Evolutionary conservation across 2,113 vertebrate genomes (phyloP).

Genomic region (Murina feae): DNA sequence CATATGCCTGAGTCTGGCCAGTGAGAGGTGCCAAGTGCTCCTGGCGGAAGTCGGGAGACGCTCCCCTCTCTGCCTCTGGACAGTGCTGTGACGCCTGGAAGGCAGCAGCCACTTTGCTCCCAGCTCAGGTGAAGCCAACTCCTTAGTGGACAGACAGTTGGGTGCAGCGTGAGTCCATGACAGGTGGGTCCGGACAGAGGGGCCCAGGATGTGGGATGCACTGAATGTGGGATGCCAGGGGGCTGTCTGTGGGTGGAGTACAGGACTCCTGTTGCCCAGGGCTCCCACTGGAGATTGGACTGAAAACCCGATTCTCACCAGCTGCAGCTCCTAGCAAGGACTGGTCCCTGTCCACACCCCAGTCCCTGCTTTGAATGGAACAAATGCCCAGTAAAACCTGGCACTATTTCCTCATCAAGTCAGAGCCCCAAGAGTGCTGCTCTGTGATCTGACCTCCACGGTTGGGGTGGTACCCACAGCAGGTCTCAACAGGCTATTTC

Average conservation of each 20-base stretch:
- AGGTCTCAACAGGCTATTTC: not conserved
- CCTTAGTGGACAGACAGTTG: not conserved
- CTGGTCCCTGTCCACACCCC: not conserved
- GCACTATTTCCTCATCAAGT: no score
- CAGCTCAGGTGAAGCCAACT: not conserved
- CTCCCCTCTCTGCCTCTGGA: not conserved
- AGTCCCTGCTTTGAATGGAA: not conserved
- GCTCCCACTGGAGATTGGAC: not conserved
- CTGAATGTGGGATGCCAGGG: not conserved
- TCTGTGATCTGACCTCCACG: not conserved
- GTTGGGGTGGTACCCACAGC: not conserved
- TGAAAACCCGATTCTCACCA: not conserved
- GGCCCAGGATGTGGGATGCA: not conserved
- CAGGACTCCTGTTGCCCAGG: not conserved
- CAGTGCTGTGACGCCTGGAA: not conserved
- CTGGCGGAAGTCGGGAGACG: not conserved
- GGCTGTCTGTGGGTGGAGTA: not conserved
- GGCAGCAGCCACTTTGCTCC: not conserved
- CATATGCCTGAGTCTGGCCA: not conserved
- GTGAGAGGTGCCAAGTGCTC: not conserved
- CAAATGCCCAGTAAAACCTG: not conserved
- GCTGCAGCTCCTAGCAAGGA: not conserved
- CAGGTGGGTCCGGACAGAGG: not conserved
- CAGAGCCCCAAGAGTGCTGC: not conserved
- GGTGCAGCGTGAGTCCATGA: not conserved